phyloP scores from a whole-genome alignment of 2,888 invertebrate species.

The Stratiomys singularior region DNA sequence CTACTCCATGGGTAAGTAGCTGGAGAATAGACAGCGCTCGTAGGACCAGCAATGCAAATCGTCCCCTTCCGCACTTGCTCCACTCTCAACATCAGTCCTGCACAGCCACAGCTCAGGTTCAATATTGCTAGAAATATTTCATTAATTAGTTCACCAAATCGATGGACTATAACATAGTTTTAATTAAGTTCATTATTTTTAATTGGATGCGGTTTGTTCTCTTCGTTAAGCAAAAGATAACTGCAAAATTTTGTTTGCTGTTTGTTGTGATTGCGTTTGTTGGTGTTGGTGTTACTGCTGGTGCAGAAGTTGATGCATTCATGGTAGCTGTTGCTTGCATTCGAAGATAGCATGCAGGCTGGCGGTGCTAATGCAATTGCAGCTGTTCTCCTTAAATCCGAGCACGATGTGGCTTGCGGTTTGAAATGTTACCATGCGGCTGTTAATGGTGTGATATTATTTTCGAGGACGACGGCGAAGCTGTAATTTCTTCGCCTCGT shows the following conservation, averaged over 20 bases:
- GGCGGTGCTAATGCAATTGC: not conserved
- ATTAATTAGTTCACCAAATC: slow-evolving; percentile 58
- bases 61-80: not conserved
- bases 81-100: not conserved
- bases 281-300: not conserved
- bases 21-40: slow-evolving; percentile 11
- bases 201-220: slow-evolving; percentile 58
- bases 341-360: not conserved
- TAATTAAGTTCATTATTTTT: slow-evolving; percentile 58
- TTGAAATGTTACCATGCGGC: too few relatives aligned
- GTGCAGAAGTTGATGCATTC: not conserved
- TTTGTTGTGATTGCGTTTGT: not conserved
- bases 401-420: not conserved
- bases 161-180: slow-evolving; percentile 58
- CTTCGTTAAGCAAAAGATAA: slow-evolving; percentile 54
- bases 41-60: not conserved
- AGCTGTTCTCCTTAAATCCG: not conserved
- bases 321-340: not conserved
- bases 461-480: too few relatives aligned
- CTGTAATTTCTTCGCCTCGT: too few relatives aligned
- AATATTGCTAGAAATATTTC: slow-evolving; percentile 56
- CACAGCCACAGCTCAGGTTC: slow-evolving; percentile 19
- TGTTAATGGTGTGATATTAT: too few relatives aligned
- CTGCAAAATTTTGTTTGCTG: slow-evolving; percentile 46
- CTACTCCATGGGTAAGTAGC: not conserved